phyloP scores from a whole-genome alignment of 1,140 invertebrate genomes.

The Drosophila repleta region DNA sequence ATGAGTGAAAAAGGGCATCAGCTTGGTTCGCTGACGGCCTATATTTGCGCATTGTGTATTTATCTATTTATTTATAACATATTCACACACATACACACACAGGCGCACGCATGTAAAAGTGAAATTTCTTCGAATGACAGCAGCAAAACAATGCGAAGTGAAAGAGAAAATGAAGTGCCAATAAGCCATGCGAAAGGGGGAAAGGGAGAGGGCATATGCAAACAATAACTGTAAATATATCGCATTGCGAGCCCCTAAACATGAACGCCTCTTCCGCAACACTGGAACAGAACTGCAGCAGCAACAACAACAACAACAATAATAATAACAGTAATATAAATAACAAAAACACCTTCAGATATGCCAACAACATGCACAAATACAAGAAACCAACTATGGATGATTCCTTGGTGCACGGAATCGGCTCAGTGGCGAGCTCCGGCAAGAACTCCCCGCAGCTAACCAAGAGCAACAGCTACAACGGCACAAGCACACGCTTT shows the following conservation, averaged over 20 bases:
- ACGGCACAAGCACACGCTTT: constrained; percentile 13
- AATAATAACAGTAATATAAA: constrained; percentile 21
- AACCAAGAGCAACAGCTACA: constrained; percentile 55
- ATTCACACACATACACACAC: background rate
- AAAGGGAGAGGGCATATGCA: constrained; percentile 25
- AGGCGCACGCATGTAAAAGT: constrained; percentile 18
- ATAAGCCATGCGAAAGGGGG: constrained; percentile 11
- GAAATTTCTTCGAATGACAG: constrained; percentile 34
- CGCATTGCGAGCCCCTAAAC: constrained; percentile 13
- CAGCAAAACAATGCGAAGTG: constrained; percentile 35
- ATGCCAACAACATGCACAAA: constrained; percentile 55
- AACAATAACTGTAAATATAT: constrained; percentile 33
- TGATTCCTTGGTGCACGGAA: constrained; percentile 20
- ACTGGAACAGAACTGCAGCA: constrained; percentile 13
- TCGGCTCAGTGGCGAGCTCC: constrained; percentile 3
- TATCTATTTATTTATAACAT: constrained; percentile 33
- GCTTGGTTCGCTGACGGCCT: constrained; percentile 10
- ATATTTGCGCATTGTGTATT: constrained; percentile 21
- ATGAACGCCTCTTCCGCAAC: constrained; percentile 22
- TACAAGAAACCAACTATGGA: constrained; percentile 25
- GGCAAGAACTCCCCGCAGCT: constrained; percentile 41
- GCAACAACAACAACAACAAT: constrained; percentile 21
- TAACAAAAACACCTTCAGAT: constrained; percentile 37
- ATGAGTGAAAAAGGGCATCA: constrained; percentile 19
- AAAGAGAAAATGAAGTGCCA: constrained; percentile 37